Evolutionary conservation across 30 jellyfish, hydroid and myxozoan genomes (phyloP), one percentile per base, ranked within the genome.

Genomic region (Catostylus mosaicus): DNA sequence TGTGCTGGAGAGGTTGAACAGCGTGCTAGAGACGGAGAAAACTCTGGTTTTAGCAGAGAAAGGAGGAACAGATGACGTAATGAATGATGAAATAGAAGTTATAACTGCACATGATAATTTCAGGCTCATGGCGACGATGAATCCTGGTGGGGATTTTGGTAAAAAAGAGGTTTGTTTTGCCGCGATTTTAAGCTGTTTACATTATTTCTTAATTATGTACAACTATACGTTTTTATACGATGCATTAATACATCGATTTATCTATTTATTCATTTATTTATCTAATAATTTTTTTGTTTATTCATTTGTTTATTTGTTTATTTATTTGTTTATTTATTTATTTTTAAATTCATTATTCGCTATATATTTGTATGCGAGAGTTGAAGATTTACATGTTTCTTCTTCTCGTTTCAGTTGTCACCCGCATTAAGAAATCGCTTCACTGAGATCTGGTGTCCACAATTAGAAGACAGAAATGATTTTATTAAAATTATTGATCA

Each of bases 61-160:
- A 69, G 99, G 99, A 1, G 96, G 85, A 26, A 30, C 84, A 14
- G 85, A 60, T 16, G 82, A 67, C 30, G 43, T 71, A 3, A 48
- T 27, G 33, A 62, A 67, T 23, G 96, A 80, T 2, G 89, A 68
- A 0, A 77, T 93, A 50, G 94, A 89, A 66, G 67, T 90, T 36
- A 86, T 95, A 16, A 75, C 54, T 6, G 98, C 99, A 7, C 75
- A 67, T 36, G 86, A 80, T 27, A 30, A 75, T 22, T 95, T 95
- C 68, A 89, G 97, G 16, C 38, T 95, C 63, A 60, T 90, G 79
- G 98, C 98, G 4, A 95, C 99, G 11, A 95, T 95, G 99, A 95
- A 95, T 47, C 99, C 99, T 22, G 98, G 98, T 26, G 98, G 98
- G 23, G 99, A 95, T 77, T 95, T 72, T 66, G 99, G 99, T 23